Conservation (phyloP, 2,888 invertebrate genomes). For the Lasiommata megera region DNA sequence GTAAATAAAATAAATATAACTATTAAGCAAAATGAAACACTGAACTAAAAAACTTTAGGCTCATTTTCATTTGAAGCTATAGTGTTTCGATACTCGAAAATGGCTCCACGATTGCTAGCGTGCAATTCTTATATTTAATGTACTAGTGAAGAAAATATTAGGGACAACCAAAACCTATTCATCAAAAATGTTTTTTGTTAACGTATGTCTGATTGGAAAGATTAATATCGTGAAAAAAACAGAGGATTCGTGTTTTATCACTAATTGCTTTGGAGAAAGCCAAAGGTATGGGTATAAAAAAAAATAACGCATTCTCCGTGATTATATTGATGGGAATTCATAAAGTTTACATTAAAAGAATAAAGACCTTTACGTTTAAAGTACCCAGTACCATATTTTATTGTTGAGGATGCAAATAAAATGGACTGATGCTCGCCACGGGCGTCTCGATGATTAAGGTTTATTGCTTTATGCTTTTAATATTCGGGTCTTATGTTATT, state of each 20-base stretch:
- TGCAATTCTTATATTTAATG: too few species aligned
- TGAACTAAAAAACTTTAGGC: too few species aligned
- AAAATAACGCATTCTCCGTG: conserved; percentile 11
- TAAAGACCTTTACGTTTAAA: conserved; percentile 22
- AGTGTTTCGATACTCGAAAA: too few species aligned
- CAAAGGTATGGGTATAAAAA: not conserved
- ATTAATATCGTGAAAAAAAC: too few species aligned
- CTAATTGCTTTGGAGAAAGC: conserved; percentile 1
- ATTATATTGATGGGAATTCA: conserved; percentile 18
- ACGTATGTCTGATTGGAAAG: too few species aligned
- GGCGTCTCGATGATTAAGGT: conserved; percentile 16
- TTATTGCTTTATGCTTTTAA: conserved; percentile 17
- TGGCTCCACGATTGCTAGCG: too few species aligned
- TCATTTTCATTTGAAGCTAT: too few species aligned
- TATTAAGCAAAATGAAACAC: too few species aligned
- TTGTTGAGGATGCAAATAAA: conserved; percentile 21
- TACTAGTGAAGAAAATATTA: too few species aligned
- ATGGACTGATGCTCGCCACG: conserved; percentile 14
- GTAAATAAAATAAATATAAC: too few species aligned
- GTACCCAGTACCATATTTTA: conserved; percentile 18
- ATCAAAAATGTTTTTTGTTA: too few species aligned
- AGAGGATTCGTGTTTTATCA: not conserved
- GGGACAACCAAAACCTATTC: too few species aligned
- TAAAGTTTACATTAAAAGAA: conserved; percentile 20
- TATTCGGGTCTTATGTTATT: conserved; percentile 14